Conservation (phyloP, 2,888 invertebrate species). For the Pterostichus madidus region DNA sequence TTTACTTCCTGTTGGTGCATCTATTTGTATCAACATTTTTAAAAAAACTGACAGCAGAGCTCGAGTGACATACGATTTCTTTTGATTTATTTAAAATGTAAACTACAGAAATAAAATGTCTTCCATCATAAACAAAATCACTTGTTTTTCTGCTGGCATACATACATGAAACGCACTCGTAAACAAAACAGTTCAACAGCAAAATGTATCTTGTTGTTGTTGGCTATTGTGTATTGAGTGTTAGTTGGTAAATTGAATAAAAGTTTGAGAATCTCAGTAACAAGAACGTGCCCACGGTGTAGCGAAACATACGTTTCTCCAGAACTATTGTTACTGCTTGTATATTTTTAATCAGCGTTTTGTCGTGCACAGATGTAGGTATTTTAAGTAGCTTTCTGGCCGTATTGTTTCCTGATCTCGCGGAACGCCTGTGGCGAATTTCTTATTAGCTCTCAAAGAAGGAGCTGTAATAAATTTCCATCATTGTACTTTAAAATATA, state of each 20-base stretch:
- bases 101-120: no score
- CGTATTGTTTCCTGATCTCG: constrained; percentile 13
- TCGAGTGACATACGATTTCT: no score
- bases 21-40: no score
- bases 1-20: no score
- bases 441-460: constrained; percentile 30
- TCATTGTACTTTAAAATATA: constrained; percentile 13
- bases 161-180: no score
- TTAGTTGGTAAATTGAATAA: neutral
- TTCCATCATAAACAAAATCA: no score
- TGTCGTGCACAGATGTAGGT: constrained; percentile 5
- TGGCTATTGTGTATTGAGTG: no score
- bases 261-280: neutral
- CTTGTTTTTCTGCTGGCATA: no score
- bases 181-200: no score
- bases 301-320: neutral
- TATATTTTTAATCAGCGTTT: constrained; percentile 31
- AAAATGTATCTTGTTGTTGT: no score
- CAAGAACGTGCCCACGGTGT: neutral
- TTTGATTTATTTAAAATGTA: no score
- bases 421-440: constrained; percentile 7
- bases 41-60: no score
- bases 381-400: constrained; percentile 27
- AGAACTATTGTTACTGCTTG: constrained; percentile 13
- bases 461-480: neutral